These are phyloP conservation scores for Hemicrepidius hirtus DNA, from an alignment of 2,888 invertebrate species.

Conservation along the genomic window DNA sequence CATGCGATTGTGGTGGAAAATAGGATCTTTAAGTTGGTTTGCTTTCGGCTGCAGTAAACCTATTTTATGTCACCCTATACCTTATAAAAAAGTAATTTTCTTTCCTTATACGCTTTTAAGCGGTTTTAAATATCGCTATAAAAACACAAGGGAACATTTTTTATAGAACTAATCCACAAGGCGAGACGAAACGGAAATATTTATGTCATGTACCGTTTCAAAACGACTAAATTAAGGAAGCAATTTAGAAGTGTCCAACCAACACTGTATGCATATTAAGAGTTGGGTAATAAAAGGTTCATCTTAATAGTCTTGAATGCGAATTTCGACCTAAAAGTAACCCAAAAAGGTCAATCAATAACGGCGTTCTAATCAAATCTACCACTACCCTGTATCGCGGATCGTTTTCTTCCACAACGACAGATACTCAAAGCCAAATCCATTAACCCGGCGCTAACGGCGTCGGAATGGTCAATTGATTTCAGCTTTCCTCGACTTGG, in stretches of 20 bases:
- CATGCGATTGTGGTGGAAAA: constrained; percentile 3
- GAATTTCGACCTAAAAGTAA: constrained; percentile 29
- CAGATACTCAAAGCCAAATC: constrained; percentile 45
- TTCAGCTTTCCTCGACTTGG: constrained; percentile 41
- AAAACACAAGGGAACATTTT: constrained; percentile 21
- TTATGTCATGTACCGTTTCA: constrained; percentile 45
- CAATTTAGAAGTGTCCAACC: constrained; percentile 44
- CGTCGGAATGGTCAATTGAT: constrained; percentile 46
- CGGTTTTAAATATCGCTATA: constrained; percentile 16
- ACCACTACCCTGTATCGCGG: constrained; percentile 39
- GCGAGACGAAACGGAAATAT: constrained; percentile 45
- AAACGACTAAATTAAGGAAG: constrained; percentile 49
- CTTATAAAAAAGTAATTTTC: constrained; percentile 22
- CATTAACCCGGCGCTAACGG: constrained; percentile 46
- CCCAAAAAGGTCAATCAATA: constrained; percentile 40
- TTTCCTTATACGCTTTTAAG: constrained; percentile 10
- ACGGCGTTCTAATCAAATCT: constrained; percentile 42
- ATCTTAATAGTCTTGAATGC: constrained; percentile 12
- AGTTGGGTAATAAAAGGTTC: constrained; percentile 27
- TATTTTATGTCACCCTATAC: background rate
- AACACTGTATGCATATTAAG: constrained; percentile 45
- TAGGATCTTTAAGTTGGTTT: background rate
- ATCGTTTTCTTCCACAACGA: constrained; percentile 45
- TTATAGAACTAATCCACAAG: constrained; percentile 19
- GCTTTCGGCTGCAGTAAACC: background rate